Evolutionary conservation across 2,888 invertebrate genomes (phyloP).

Genomic region (Drosophila paramelanica): DNA sequence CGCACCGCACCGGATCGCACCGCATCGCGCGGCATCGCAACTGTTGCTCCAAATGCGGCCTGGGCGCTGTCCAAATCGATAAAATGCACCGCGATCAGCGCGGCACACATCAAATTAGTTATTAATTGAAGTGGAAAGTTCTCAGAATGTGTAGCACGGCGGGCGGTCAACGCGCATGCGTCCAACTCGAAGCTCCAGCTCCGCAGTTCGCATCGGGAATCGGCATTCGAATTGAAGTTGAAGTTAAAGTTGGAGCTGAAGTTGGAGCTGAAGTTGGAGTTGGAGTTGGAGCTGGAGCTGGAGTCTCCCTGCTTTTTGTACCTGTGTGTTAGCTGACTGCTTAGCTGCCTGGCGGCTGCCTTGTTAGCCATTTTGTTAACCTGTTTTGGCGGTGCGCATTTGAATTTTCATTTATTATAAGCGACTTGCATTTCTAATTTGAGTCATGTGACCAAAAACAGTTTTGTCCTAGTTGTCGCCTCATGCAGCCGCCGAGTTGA

Average conservation of each 20-base stretch:
- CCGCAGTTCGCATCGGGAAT: conserved; percentile 16
- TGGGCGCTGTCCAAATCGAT: conserved; percentile 73
- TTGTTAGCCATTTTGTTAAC: conserved; percentile 75
- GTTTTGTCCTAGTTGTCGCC: conserved; percentile 80
- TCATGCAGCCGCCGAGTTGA: conserved; percentile 32
- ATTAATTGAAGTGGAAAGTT: conserved; percentile 80
- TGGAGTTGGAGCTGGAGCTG: not conserved
- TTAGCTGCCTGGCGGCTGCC: conserved; percentile 39
- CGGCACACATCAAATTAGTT: conserved; percentile 80
- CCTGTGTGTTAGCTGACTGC: conserved; percentile 14
- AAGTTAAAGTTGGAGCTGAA: not conserved
- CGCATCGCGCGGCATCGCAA: not conserved
- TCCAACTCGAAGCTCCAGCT: conserved; percentile 19
- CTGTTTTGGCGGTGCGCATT: conserved; percentile 64
- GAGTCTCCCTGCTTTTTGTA: not conserved
- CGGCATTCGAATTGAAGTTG: conserved; percentile 12
- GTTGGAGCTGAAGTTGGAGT: not conserved
- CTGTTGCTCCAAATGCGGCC: conserved; percentile 64
- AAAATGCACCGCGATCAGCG: conserved; percentile 77
- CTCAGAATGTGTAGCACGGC: conserved; percentile 79
- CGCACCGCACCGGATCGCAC: conserved; percentile 1
- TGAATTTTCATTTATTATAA: conserved; percentile 78
- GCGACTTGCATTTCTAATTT: conserved; percentile 77
- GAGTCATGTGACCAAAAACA: conserved; percentile 78
- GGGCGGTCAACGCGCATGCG: conserved; percentile 80